Evolutionary conservation across 2,888 invertebrate species (phyloP).

Genomic region (Ochropleura leucogaster): DNA sequence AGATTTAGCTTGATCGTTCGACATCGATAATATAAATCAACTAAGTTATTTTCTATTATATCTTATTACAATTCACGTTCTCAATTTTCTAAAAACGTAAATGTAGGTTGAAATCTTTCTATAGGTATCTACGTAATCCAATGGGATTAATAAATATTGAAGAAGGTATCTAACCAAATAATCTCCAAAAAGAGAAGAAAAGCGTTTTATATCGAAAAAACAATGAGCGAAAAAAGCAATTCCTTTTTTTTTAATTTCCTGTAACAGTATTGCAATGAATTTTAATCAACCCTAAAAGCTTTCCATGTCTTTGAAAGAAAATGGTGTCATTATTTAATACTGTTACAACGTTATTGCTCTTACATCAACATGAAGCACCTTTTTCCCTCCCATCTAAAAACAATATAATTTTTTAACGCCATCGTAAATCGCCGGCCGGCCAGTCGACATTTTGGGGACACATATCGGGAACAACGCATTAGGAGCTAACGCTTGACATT

Average conservation of each 20-base stretch:
- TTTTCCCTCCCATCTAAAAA: conserved; percentile 45
- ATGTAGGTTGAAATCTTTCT: not conserved
- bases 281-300: conserved; percentile 55
- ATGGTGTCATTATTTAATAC: conserved; percentile 52
- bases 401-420: conserved; percentile 43
- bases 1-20: not conserved
- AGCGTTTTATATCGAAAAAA: not conserved
- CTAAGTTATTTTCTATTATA: not conserved
- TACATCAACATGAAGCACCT: conserved; percentile 38
- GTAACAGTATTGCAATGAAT: conserved; percentile 42
- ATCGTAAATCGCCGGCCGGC: conserved; percentile 45
- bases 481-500: conserved; percentile 33
- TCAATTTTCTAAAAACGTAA: not conserved
- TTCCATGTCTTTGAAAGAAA: conserved; percentile 46
- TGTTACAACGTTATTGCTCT: conserved; percentile 34
- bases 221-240: not conserved
- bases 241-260: conserved; percentile 29
- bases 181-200: not conserved
- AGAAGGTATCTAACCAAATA: not conserved
- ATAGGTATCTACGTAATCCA: not conserved
- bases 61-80: not conserved
- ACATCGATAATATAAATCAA: not conserved
- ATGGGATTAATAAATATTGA: not conserved
- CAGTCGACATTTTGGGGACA: conserved; percentile 32
- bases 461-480: conserved; percentile 40